phyloP scores from a whole-genome alignment of 2,888 invertebrate species.

The Caenorhabditis japonica region DNA sequence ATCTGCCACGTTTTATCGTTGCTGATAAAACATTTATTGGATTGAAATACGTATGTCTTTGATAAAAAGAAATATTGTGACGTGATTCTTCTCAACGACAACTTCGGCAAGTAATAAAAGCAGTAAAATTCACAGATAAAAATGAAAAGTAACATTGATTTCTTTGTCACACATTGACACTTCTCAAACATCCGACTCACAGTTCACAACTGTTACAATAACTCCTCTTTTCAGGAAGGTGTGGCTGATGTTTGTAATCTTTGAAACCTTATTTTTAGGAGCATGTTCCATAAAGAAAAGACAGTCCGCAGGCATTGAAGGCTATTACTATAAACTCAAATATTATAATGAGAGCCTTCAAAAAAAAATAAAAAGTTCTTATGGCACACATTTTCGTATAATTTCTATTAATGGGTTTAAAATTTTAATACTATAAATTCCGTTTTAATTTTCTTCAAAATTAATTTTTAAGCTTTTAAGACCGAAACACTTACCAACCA shows the following conservation, averaged over 20 bases:
- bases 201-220: constrained; percentile 12
- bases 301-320: too few species aligned
- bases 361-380: too few species aligned
- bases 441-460: too few species aligned
- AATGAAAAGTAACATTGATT: constrained; percentile 34
- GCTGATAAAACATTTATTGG: constrained; percentile 39
- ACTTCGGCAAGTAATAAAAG: constrained; percentile 43
- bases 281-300: too few species aligned
- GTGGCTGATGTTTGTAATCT: not conserved
- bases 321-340: too few species aligned
- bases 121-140: constrained; percentile 36
- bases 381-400: too few species aligned
- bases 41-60: constrained; percentile 31
- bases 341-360: too few species aligned
- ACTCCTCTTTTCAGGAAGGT: constrained; percentile 1
- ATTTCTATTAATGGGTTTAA: too few species aligned
- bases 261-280: too few species aligned
- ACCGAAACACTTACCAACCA: constrained; percentile 49
- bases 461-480: too few species aligned
- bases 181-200: constrained; percentile 37
- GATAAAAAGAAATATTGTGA: constrained; percentile 32
- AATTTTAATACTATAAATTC: too few species aligned
- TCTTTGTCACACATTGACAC: constrained; percentile 15
- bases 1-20: constrained; percentile 27
- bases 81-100: constrained; percentile 34